Conservation (phyloP, 2,888 invertebrate species). For the Ennomos fuscantarius region DNA sequence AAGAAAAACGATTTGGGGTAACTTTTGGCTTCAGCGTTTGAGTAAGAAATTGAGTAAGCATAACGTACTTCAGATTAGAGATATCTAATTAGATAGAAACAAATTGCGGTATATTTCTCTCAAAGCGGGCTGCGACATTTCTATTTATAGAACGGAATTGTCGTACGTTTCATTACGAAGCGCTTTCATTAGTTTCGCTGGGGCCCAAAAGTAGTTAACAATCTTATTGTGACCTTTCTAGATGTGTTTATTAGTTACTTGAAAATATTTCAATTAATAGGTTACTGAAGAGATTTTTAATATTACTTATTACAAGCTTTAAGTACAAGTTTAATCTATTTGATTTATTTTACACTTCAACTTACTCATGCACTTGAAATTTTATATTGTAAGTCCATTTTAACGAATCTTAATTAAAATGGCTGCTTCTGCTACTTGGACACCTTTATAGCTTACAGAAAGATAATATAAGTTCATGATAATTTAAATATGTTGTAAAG, state of each 20-base stretch:
- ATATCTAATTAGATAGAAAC: constrained; percentile 1
- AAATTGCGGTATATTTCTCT: neutral
- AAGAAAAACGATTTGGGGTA: constrained; percentile 29
- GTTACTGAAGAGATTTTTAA: too few relatives aligned
- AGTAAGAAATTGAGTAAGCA: constrained; percentile 18
- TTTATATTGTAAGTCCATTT: too few relatives aligned
- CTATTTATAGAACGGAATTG: constrained; percentile 9
- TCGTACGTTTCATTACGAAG: constrained; percentile 8
- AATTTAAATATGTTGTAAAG: too few relatives aligned
- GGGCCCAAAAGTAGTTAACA: constrained; percentile 8
- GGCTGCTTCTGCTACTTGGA: too few relatives aligned
- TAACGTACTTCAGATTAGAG: neutral
- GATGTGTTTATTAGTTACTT: neutral
- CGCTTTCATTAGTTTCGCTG: constrained; percentile 9
- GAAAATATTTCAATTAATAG: neutral
- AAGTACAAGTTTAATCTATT: too few relatives aligned
- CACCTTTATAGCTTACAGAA: too few relatives aligned
- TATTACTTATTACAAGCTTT: too few relatives aligned
- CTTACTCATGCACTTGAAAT: too few relatives aligned
- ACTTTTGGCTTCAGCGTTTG: constrained; percentile 16
- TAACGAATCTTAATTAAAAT: too few relatives aligned
- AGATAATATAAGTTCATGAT: too few relatives aligned
- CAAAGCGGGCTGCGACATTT: neutral
- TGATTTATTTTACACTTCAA: too few relatives aligned
- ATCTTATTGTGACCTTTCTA: constrained; percentile 33